Evolutionary conservation across 2,888 invertebrate genomes (phyloP).

Genomic region (Spisula solida): DNA sequence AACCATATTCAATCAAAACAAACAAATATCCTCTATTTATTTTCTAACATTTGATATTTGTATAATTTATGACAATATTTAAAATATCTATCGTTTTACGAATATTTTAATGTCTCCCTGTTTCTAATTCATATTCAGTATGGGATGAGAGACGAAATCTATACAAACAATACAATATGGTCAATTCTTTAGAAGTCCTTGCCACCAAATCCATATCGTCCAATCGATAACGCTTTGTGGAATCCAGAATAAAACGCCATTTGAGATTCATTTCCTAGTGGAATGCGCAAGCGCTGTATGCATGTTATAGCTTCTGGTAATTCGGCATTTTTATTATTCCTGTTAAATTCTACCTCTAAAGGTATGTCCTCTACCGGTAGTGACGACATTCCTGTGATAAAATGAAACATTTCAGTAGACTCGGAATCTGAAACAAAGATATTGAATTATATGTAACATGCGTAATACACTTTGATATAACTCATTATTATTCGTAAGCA

Average conservation of each 20-base stretch:
- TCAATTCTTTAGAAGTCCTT: constrained; percentile 23
- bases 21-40: too few relatives aligned
- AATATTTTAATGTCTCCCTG: too few relatives aligned
- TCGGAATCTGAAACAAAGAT: constrained; percentile 65
- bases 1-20: too few relatives aligned
- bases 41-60: too few relatives aligned
- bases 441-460: background rate
- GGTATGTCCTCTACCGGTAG: constrained; percentile 68
- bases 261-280: constrained; percentile 71
- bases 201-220: constrained; percentile 65
- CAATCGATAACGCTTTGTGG: constrained; percentile 68
- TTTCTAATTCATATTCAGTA: too few relatives aligned
- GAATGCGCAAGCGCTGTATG: constrained; percentile 66
- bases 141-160: too few relatives aligned
- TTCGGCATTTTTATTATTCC: constrained; percentile 56
- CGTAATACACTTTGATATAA: too few relatives aligned
- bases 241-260: constrained; percentile 71
- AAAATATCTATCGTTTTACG: too few relatives aligned
- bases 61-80: too few relatives aligned
- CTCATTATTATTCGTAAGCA: too few relatives aligned
- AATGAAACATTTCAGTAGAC: constrained; percentile 71
- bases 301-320: constrained; percentile 73
- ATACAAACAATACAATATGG: too few relatives aligned
- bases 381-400: constrained; percentile 71
- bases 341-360: constrained; percentile 70